Evolutionary conservation across 2,888 invertebrate genomes (phyloP).

Genomic region (Smittia aterrima): DNA sequence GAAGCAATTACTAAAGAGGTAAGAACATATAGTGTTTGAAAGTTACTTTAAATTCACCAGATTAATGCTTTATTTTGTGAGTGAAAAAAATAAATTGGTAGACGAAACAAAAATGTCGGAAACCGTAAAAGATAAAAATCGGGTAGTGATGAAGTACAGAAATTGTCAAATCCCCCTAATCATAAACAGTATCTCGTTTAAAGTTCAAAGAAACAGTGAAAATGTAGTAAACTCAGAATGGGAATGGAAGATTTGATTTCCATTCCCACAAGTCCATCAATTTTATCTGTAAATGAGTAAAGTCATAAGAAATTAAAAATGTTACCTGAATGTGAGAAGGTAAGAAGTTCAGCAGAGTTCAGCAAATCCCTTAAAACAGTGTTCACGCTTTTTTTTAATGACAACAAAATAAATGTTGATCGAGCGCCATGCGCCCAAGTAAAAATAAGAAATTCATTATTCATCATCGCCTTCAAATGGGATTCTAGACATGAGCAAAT

Average conservation of each 20-base stretch:
- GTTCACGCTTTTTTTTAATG: no score
- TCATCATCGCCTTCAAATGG: no score
- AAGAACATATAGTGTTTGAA: neutral
- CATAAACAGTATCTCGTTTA: slow-evolving; percentile 3
- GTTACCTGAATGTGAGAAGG: neutral
- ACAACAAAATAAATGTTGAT: no score
- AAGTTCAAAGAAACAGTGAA: slow-evolving; percentile 14
- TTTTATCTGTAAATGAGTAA: neutral
- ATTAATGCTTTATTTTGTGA: slow-evolving; percentile 27
- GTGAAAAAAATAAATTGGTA: slow-evolving; percentile 33
- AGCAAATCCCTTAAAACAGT: neutral
- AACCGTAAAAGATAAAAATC: neutral
- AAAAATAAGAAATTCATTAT: no score
- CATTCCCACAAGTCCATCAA: neutral
- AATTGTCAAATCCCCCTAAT: neutral
- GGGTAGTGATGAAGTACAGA: neutral
- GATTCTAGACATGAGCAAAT: neutral
- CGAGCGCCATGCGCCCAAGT: no score
- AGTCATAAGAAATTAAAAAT: slow-evolving; percentile 3
- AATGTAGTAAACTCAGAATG: neutral
- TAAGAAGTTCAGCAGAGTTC: neutral
- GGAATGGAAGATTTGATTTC: neutral
- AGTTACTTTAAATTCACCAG: neutral
- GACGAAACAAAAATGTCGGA: slow-evolving; percentile 12
- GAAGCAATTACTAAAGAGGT: slow-evolving; percentile 2